Base-by-base conservation (phyloP, 2,797 vertebrate genomes). In the Cichlasoma orientale region DNA sequence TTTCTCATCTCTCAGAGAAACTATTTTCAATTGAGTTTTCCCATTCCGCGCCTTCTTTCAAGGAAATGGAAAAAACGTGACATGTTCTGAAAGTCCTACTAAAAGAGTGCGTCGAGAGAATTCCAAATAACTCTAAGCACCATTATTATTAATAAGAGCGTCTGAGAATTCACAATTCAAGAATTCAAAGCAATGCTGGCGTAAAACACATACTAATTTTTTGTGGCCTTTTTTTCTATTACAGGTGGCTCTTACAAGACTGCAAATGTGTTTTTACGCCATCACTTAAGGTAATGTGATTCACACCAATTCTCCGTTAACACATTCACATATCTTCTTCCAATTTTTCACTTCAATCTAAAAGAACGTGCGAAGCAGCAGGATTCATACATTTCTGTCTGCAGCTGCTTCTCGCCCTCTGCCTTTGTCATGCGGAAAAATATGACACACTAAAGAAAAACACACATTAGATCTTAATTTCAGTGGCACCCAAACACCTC, bases 401-500 rank as follows among this genome's bases (percentile, higher is more conserved):
- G 44, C 63, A 50, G 18, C 61, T 47, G 12, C 61, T 47, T 47
- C 61, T 27, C 59, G 18, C 29, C 27, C 55, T 21, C 29, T 71
- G 70, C 14, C 11, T 71, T 56, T 80, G 27, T 57, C 13, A 19
- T 10, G 53, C 3, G 21, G 31, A 38, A 75, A 75, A 72, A 56
- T 44, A 56, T 33, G 44, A 61, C 33, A 23, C 27, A 69, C 27
- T 2, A 23, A 70, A 61, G 61, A 29, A 56, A 81, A 78, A 79
- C 69, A 61, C 56, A 69, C 59, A 52, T 78, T 36, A 47, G 29
- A 78, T 71, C 70, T 75, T 79, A 72, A 85, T 74, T 68, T 82
- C 73, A 56, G 63, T 10, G 19, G 76, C 44, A 88, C 55, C 61
- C 69, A 85, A 76, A 81, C 75, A 80, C 83, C 53, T 72, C 7